Base-by-base conservation (phyloP, 2,888 invertebrate genomes). In the Limenitis camilla region DNA sequence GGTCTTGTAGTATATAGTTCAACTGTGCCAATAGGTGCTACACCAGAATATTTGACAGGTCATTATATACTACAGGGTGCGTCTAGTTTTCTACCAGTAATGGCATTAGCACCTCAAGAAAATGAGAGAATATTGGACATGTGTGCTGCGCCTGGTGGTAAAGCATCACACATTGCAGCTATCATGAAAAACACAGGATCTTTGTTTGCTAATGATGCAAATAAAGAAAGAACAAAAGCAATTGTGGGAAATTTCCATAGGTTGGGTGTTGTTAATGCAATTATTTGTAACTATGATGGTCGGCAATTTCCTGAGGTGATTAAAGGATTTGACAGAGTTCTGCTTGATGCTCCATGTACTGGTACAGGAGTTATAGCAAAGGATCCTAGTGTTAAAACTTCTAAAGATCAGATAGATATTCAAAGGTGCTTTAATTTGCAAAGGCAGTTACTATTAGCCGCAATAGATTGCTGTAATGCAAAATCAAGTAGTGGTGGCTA, bases 131-230 rank as follows among this genome's bases (percentile, higher is more conserved):
- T 99, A 60, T 88, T 99, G 32, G 99, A 99, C 72, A 95, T 99
- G 97, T 96, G 97, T 74, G 93, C 98, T 0, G 99, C 99, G 0
- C 99, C 99, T 0, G 99, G 99, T 42, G 99, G 99, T 6, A 99
- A 99, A 87, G 96, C 99, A 0, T 96, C 98, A 0, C 98, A 99
- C 77, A 98, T 99, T 56, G 96, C 98, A 46, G 94, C 98, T 0
- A 88, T 99, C 8, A 99, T 99, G 99, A 97, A 97, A 79, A 99
- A 99, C 75, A 98, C 98, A 0, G 99, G 99, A 0, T 91, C 94
- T 1, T 76, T 99, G 31, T 97, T 99, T 79, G 96, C 98, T 4
- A 99, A 99, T 81, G 99, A 99, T 76, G 91, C 93, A 0, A 98
- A 96, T 76, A 92, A 91, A 67, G 96, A 97, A 10, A 90, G 99